phyloP scores from a whole-genome alignment of 1,140 invertebrate species.

The Latrodectus geometricus region DNA sequence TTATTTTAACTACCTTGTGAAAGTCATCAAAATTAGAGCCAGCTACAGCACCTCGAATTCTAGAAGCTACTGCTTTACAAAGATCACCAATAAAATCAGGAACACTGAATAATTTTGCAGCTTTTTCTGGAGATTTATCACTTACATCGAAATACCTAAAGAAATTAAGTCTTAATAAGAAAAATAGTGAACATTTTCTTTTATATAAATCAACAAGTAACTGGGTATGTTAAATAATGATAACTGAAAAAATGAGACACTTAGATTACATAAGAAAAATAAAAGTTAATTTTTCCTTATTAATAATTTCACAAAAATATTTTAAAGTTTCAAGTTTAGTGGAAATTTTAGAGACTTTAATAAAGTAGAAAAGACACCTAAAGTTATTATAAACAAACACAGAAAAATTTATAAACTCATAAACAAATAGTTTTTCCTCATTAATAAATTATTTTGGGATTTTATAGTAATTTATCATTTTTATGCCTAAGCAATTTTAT shows the following conservation, averaged over 20 bases:
- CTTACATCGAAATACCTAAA: conserved; percentile 70
- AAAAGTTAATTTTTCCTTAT: no score
- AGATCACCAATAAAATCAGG: conserved; percentile 74
- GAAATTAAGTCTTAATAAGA: conserved; percentile 7
- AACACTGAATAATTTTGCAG: conserved; percentile 72
- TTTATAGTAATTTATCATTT: no score
- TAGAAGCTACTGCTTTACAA: conserved; percentile 73
- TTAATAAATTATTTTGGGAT: no score
- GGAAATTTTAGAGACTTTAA: no score
- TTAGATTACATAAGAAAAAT: no score
- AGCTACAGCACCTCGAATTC: conserved; percentile 72
- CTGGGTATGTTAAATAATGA: neutral
- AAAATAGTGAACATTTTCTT: neutral
- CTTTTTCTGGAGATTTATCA: conserved; percentile 66
- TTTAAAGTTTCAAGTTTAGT: no score
- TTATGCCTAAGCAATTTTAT: no score
- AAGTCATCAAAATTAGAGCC: conserved; percentile 73
- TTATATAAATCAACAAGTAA: neutral
- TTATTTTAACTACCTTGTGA: conserved; percentile 69
- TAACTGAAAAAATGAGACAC: neutral
- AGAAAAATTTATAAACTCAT: no score
- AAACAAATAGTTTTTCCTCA: no score
- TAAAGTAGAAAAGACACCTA: no score
- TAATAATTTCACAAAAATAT: no score
- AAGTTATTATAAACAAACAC: no score